Evolutionary conservation across 1,140 invertebrate species (phyloP), one percentile per base, ranked within the genome.

Genomic region (Tribolium madens): DNA sequence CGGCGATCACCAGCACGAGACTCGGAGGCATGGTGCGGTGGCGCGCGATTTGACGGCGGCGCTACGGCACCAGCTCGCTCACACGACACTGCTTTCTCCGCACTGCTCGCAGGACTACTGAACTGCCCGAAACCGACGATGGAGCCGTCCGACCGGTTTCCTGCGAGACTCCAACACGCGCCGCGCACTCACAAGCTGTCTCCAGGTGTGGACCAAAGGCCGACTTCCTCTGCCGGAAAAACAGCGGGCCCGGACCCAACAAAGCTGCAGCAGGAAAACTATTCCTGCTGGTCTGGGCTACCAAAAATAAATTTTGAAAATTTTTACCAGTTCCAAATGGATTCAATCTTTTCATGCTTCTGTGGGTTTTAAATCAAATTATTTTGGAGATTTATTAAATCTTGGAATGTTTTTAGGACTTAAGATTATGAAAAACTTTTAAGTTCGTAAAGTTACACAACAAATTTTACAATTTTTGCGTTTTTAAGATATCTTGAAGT

Each of bases 81-180:
- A 50, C 70, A 72, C 70, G 50, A 48, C 50, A 52, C 70, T 64
- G 57, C 57, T 50, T 48, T 52, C 50, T 72, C 50, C 70, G 31
- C 70, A 72, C 70, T 72, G 70, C 50, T 72, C 46, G 70, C 70
- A 72, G 70, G 70, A 72, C 70, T 48, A 72, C 70, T 72, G 70
- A 72, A 72, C 70, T 72, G 18, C n/a, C 26, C 52, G 52, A 57
- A 57, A 57, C 52, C 52, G 57, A 33, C 57, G 57, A 64, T 64
- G 57, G 57, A 64, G 57, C 57, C 57, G 57, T 64, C 57, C 57
- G 57, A 64, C 57, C 57, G 57, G 57, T 64, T 64, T 64, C 21
- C 57, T 33, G 52, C 52, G 52, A 33, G 26, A 21, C 57, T 31
- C 21, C 31, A 64, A 21, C 57, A 64, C 57, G 57, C 57, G 57